Base-by-base conservation (phyloP, 2,113 vertebrate genomes). In the Petrocephalus zakoni region DNA sequence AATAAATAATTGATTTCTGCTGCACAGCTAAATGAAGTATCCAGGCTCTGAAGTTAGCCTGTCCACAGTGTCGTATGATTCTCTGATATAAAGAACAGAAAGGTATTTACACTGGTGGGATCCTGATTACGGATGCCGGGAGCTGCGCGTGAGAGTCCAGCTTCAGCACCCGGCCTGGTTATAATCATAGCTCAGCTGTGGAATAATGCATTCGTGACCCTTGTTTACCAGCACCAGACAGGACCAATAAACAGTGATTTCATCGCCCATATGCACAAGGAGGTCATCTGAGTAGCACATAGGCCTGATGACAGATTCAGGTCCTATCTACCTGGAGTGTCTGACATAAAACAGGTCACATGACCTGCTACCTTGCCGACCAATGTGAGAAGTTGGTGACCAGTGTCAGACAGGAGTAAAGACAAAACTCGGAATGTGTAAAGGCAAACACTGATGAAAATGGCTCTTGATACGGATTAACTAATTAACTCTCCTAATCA, bases 1-100 rank as follows among this genome's bases (percentile, higher is more conserved):
- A 92, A 93, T 94, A 94, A 95, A 95, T 94, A 93, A 95, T 95
- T 93, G 92, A 94, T 94, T 93, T 91, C 92, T 94, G 93, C 92
- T 93, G 92, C 93, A 93, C 91, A 93, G 90, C 89, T 89, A 91
- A 93, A 91, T 92, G 93, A 90, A 90, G 93, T 90, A 90, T 88
- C 90, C 90, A 78, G 90, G 93, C 94, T 93, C 92, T 93, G 92
- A 91, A 83, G 15, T 89, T 87, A 87, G 17, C 89, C 83, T 17
- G 75, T 90, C n/a, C 90, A 88, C 89, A 87, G 90, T 84, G 75
- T 88, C 86, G 87, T 91, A 90, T 88, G 90, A 91, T 91, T 90
- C 90, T 89, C 37, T 87, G 87, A 91, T 87, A 75, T 90, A 89
- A 90, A 81, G 91, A 94, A 92, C 93, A 93, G 93, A 93, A 94